A percentile compares a stretch with the other conserved stretches of the same genome.
These are phyloP conservation scores for Oreochromis niloticus DNA, from an alignment of 2,113 vertebrate species.

Conservation along the genomic window DNA sequence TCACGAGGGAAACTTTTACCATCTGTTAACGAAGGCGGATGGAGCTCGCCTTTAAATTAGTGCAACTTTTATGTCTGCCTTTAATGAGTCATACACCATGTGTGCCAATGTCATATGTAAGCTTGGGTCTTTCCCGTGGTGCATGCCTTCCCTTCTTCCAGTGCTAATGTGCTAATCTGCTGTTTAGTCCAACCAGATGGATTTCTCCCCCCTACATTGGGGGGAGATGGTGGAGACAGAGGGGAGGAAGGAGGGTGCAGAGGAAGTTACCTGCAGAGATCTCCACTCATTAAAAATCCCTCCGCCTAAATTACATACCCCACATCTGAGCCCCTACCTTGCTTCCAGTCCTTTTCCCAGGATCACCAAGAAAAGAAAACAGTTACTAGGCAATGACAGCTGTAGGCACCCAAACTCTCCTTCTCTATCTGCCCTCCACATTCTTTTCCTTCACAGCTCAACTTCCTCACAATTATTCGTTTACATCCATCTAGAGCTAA, in stretches of 20 bases:
- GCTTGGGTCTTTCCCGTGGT: constrained; percentile 25
- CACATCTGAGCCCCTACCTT: neutral
- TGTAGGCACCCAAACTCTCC: neutral
- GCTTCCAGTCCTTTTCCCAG: neutral
- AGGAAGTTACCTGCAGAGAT: constrained; percentile 86
- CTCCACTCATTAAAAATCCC: constrained; percentile 66
- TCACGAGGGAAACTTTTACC: constrained; percentile 55
- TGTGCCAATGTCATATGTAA: constrained; percentile 46
- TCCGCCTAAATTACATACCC: constrained; percentile 39
- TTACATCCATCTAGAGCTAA: neutral
- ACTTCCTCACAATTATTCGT: neutral
- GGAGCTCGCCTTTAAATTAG: constrained; percentile 62
- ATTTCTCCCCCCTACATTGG: constrained; percentile 34
- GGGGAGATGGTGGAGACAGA: neutral
- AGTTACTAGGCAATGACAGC: constrained; percentile 21
- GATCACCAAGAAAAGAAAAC: neutral
- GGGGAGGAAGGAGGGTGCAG: neutral
- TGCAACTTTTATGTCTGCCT: constrained; percentile 57
- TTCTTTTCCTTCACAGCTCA: neutral
- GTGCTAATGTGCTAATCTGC: constrained; percentile 98
- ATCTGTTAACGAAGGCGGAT: constrained; percentile 58
- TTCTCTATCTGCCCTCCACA: neutral
- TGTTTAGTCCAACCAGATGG: constrained; percentile 91
- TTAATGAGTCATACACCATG: constrained; percentile 61
- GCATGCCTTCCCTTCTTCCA: constrained; percentile 53